These are phyloP conservation scores for Falco columbarius DNA, from an alignment of 2,797 vertebrate genomes.

Conservation along the genomic window DNA sequence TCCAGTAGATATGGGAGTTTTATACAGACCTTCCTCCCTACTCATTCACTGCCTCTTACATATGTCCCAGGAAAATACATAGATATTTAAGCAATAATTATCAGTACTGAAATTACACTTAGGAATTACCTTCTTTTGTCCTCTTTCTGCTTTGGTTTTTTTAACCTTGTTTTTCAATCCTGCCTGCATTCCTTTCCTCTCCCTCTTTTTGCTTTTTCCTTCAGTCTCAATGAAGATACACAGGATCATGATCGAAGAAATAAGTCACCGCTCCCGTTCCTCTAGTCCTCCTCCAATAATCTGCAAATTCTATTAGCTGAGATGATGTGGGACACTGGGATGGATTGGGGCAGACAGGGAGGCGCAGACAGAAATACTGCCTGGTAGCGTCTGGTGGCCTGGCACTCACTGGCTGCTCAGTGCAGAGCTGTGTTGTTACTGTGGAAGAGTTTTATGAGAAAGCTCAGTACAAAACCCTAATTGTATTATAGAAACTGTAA, in stretches of 20 bases:
- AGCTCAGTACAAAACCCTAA: neutral
- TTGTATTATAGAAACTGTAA: neutral
- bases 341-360: neutral
- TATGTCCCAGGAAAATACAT: neutral
- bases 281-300: constrained; percentile 13
- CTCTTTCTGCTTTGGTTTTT: neutral
- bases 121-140: neutral
- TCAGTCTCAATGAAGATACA: neutral
- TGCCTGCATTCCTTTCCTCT: neutral
- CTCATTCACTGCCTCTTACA: neutral
- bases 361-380: neutral
- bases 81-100: neutral
- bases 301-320: constrained; percentile 19
- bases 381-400: neutral
- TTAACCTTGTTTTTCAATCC: neutral
- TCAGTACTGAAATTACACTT: neutral
- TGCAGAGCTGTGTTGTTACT: neutral
- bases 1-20: neutral
- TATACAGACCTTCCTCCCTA: neutral
- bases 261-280: neutral
- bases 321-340: neutral
- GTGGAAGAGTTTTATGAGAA: neutral
- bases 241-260: neutral
- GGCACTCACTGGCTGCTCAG: neutral
- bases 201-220: neutral